Base-by-base conservation (phyloP, 2,888 invertebrate species). In the Leucozona laternaria region DNA sequence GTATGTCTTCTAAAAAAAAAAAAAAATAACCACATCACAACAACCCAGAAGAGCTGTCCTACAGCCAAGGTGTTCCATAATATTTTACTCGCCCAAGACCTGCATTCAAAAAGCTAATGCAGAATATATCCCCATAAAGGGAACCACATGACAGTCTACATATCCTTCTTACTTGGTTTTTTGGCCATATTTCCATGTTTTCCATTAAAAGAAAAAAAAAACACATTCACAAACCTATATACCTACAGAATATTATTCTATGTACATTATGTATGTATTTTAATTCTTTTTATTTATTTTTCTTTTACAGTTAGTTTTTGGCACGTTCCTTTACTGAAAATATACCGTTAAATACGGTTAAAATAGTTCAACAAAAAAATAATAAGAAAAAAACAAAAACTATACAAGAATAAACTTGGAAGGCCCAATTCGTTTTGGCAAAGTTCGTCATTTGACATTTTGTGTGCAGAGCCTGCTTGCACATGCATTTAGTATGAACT, bases 391-490 rank as follows among this genome's bases (percentile, higher is more conserved):
- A 28, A 60, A 6, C 10, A 25, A 72, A 40, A 22, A 15, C 22
- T 15, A 15, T 34, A 48, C 62, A 55, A 62, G 55, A 80, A 43
- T 25, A 78, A 40, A 57, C 40, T 81, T 62, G 60, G 60, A 62
- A 60, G 60, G 77, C 45, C 64, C 62, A 40, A 80, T 73, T 77
- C 72, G 40, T 85, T 78, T 86, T 86, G 81, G 85, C 81, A 86
- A 75, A 50, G 78, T 73, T 73, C 20, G 31, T 57, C 78, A 71
- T 78, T 78, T 81, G 85, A 86, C 81, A 81, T 86, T 81, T 80
- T 80, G 80, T 84, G 76, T 80, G 80, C 84, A 85, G 53, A 77
- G 76, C 77, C 76, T 85, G 80, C 66, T 55, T 85, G 84, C 84
- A 84, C 84, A 84, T 84, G 84, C 79, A 84, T 76, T 84, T 76